phyloP scores from a whole-genome alignment of 2,888 invertebrate species.

The Sinodicranocentrus sp. region DNA sequence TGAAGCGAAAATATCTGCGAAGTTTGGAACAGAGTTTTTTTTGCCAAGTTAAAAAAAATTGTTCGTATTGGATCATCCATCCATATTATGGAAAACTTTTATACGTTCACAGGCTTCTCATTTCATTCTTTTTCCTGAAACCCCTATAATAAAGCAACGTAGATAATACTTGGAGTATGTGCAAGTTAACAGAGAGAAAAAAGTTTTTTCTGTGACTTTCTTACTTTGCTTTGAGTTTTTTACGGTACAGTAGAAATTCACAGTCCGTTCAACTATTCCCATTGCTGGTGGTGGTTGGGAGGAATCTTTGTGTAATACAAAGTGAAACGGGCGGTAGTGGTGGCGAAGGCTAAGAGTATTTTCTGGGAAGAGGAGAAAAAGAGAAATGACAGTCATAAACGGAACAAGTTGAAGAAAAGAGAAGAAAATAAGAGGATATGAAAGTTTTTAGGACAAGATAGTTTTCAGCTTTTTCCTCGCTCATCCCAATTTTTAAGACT shows the following conservation, averaged over 20 bases:
- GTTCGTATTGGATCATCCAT: too few relatives aligned
- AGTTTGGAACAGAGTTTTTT: too few relatives aligned
- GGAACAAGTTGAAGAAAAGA: constrained; percentile 7
- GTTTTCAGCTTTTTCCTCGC: neutral
- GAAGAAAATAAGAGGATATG: constrained; percentile 28
- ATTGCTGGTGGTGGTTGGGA: too few relatives aligned
- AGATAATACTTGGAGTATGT: too few relatives aligned
- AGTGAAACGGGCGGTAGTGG: constrained; percentile 31
- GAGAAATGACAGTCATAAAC: constrained; percentile 42
- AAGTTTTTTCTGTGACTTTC: neutral
- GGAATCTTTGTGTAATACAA: constrained; percentile 33
- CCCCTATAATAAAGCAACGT: too few relatives aligned
- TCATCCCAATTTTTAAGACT: neutral
- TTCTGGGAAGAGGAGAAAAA: constrained; percentile 2
- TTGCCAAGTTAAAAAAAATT: too few relatives aligned
- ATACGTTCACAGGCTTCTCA: too few relatives aligned
- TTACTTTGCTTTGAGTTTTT: neutral
- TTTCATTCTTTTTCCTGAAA: too few relatives aligned
- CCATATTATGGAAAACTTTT: too few relatives aligned
- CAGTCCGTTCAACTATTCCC: neutral
- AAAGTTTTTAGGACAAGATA: constrained; percentile 46
- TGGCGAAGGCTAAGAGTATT: constrained; percentile 8
- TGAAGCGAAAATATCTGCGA: too few relatives aligned
- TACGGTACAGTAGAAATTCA: neutral
- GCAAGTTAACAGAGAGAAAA: too few relatives aligned